These are phyloP conservation scores for Tetraodon nigroviridis DNA, from an alignment of 2,113 vertebrate genomes.

Conservation along the genomic window DNA sequence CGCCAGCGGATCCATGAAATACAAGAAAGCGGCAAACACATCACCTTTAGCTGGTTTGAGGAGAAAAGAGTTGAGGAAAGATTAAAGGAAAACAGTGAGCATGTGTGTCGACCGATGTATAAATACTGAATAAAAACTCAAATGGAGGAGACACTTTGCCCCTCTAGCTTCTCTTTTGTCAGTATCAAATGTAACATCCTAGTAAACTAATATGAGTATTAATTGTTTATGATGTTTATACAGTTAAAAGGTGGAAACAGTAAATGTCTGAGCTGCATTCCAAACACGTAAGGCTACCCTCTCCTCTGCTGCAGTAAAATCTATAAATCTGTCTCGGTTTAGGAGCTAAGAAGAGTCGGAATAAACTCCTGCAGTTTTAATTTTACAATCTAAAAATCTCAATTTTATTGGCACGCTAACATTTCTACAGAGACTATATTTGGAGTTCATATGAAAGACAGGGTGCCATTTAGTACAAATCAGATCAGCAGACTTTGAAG, in stretches of 20 bases:
- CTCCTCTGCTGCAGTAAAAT: conserved; percentile 57
- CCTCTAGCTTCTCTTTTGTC: conserved; percentile 51
- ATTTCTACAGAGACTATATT: too few relatives aligned
- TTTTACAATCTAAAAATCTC: conserved; percentile 42
- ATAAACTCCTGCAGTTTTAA: conserved; percentile 27
- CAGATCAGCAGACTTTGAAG: too few relatives aligned
- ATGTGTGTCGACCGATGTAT: conserved; percentile 34
- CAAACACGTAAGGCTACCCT: conserved; percentile 48
- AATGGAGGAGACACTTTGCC: conserved; percentile 36
- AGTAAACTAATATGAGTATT: conserved; percentile 62
- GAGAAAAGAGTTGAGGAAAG: conserved; percentile 44
- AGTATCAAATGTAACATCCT: conserved; percentile 57
- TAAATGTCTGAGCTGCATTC: conserved; percentile 36
- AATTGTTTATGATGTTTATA: conserved; percentile 62
- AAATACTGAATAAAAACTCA: conserved; percentile 55
- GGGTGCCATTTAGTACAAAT: too few relatives aligned
- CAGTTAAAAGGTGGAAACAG: conserved; percentile 16
- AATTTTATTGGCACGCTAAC: neutral
- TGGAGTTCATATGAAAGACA: too few relatives aligned
- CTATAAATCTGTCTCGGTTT: conserved; percentile 57
- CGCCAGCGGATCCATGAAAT: conserved; percentile 43
- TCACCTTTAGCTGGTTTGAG: conserved; percentile 56
- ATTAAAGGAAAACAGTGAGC: conserved; percentile 18
- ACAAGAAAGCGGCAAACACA: conserved; percentile 30
- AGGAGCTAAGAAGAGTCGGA: conserved; percentile 45